These are phyloP conservation scores for Peromyscus californicus DNA, from an alignment of 2,113 vertebrate genomes.

Conservation along the genomic window DNA sequence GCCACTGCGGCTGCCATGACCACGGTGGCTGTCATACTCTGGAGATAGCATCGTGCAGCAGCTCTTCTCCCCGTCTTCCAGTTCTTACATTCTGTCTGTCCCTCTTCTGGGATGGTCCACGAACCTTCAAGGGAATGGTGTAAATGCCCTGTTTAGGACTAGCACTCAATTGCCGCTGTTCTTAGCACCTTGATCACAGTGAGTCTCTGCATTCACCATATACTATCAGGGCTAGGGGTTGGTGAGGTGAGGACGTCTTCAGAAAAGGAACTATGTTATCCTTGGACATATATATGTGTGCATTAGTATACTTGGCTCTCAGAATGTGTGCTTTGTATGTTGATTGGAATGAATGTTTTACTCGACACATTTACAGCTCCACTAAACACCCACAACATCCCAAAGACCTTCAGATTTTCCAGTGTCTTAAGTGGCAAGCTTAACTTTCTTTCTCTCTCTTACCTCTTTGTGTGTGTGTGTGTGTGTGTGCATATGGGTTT, in stretches of 20 bases:
- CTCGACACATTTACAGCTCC: not conserved
- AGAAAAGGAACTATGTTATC: not conserved
- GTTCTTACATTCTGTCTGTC: not conserved
- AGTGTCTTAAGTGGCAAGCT: not conserved
- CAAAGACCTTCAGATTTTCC: not conserved
- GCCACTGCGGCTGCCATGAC: not conserved
- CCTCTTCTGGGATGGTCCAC: not conserved
- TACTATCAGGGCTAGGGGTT: not conserved
- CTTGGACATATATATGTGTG: not conserved
- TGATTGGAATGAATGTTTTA: not conserved
- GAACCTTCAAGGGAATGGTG: not conserved
- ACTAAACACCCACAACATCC: not conserved
- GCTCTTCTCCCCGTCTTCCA: not conserved
- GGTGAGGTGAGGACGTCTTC: not conserved
- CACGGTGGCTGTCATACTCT: not conserved
- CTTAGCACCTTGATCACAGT: not conserved
- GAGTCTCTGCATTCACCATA: not conserved
- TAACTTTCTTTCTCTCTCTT: not conserved
- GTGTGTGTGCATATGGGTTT: not conserved
- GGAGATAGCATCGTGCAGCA: not conserved
- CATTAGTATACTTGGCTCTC: not conserved
- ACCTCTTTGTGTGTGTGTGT: not conserved
- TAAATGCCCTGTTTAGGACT: not conserved
- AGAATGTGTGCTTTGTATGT: not conserved
- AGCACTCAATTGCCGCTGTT: not conserved